Evolutionary conservation across 2,888 invertebrate genomes (phyloP).

Genomic region (Agrochola macilenta): DNA sequence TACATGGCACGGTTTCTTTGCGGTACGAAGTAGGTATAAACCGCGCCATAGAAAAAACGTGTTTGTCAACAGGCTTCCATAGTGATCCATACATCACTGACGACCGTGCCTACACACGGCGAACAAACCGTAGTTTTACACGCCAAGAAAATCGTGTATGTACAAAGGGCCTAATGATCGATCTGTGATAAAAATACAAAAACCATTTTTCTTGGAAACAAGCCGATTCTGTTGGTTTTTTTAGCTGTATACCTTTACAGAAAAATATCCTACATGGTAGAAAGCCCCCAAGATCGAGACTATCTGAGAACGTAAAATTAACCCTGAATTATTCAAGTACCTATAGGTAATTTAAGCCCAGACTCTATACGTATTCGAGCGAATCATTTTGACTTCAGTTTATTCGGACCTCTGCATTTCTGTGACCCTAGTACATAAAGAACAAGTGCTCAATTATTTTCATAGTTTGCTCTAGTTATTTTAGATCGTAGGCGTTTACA

Average conservation of each 20-base stretch:
- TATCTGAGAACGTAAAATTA: not conserved
- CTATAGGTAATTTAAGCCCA: not conserved
- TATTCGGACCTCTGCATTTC: not conserved
- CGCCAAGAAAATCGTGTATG: too few relatives aligned
- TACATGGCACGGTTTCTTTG: too few relatives aligned
- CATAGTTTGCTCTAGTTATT: not conserved
- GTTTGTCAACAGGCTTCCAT: too few relatives aligned
- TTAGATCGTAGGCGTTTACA: not conserved
- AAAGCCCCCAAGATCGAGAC: not conserved
- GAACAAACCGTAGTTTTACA: too few relatives aligned
- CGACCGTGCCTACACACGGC: too few relatives aligned
- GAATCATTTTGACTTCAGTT: not conserved
- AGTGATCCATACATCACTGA: too few relatives aligned
- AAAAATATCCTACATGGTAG: not conserved
- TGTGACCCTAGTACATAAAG: not conserved
- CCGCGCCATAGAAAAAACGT: too few relatives aligned
- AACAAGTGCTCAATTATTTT: not conserved
- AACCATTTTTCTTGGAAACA: not conserved
- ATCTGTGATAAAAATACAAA: not conserved
- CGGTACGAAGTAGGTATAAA: too few relatives aligned
- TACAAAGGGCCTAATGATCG: too few relatives aligned
- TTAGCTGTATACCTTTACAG: not conserved
- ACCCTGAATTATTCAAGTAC: too few relatives aligned
- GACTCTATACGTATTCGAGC: not conserved
- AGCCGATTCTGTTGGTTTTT: not conserved